Percentiles rank a stretch among this genome's conserved stretches.
Evolutionary conservation across 2,888 invertebrate species (phyloP).

Genomic region (Luffia ferchaultella): DNA sequence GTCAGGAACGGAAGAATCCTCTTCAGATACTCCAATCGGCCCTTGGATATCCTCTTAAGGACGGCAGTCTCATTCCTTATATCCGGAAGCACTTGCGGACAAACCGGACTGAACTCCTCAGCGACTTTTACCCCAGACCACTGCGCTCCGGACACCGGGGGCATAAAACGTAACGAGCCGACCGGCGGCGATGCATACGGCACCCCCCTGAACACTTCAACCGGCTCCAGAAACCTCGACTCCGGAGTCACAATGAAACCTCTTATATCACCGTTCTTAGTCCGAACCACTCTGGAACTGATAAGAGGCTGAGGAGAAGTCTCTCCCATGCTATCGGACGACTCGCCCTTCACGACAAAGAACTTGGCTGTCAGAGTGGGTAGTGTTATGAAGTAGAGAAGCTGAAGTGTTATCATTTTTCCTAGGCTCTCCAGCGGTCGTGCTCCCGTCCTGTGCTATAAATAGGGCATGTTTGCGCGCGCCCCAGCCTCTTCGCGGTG

Average conservation of each 20-base stretch:
- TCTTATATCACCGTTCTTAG: slow-evolving; percentile 87
- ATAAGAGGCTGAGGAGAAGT: slow-evolving; percentile 59
- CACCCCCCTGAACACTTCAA: slow-evolving; percentile 92
- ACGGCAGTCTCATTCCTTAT: slow-evolving; percentile 85
- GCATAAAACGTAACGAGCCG: slow-evolving; percentile 92
- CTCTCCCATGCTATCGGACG: slow-evolving; percentile 57
- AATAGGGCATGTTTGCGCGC: slow-evolving; percentile 19
- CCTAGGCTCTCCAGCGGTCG: slow-evolving; percentile 25
- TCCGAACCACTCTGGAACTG: slow-evolving; percentile 85
- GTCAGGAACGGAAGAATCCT: slow-evolving; percentile 86
- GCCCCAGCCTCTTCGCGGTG: not conserved
- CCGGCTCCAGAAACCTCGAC: slow-evolving; percentile 82
- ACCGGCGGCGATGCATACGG: slow-evolving; percentile 94
- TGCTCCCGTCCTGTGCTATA: slow-evolving; percentile 37
- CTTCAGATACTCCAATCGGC: slow-evolving; percentile 87
- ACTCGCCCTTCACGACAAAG: slow-evolving; percentile 44
- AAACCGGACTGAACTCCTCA: slow-evolving; percentile 88
- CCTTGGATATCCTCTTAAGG: slow-evolving; percentile 85
- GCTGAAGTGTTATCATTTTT: slow-evolving; percentile 52
- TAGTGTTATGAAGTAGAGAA: slow-evolving; percentile 57
- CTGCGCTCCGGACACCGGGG: slow-evolving; percentile 91
- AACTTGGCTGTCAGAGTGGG: slow-evolving; percentile 49
- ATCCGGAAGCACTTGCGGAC: slow-evolving; percentile 90
- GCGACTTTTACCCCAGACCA: slow-evolving; percentile 92
- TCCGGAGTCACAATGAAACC: slow-evolving; percentile 87